Base-by-base conservation (phyloP, 2,113 vertebrate genomes). In the Proterorhinus semilunaris region DNA sequence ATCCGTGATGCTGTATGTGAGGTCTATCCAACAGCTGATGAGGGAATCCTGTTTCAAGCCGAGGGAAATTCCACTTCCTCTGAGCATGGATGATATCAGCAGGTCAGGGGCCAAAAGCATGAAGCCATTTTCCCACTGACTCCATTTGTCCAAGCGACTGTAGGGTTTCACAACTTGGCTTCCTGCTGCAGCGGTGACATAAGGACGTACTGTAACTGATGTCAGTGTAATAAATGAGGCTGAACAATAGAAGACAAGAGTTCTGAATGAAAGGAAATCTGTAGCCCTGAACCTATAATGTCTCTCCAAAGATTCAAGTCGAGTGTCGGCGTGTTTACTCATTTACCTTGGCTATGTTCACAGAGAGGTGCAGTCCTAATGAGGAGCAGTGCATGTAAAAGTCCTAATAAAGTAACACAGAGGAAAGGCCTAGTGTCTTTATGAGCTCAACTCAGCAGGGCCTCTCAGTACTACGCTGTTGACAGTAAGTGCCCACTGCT, bases 341-440 rank as follows among this genome's bases (percentile, higher is more conserved):
- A 17, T 53, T 13, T 53, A 6, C 8, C 10, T 4, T 36, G 27
- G 27, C 27, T 54, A 10, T 27, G 54, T 57, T 17, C 21, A 53
- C n/a, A 2, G 46, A 47, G 46, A 58, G 6, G 12, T 8, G n/a
- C 52, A 21, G n/a, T 12, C 16, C 54, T 57, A 57, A 57, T 57
- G 54, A 57, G 54, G 17, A 27, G 54, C 9, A 1, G 6, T 27
- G 8, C 54, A 57, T 57, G 54, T 27, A 10, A 36, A 47, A 13
- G 12, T 13, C 27, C 27, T 13, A 5, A 44, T 8, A 10, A n/a
- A 42, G 9, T 8, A 55, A 16, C 10, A 8, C 11, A 44, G 36
- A 61, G 27, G 55, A 59, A 61, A 42, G 58, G 21, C 27, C 11
- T 9, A 61, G 58, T 44, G 36, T 61, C 58, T 61, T 61, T 61